phyloP scores from a whole-genome alignment of 2,113 vertebrate species.

The Ahaetulla prasina region DNA sequence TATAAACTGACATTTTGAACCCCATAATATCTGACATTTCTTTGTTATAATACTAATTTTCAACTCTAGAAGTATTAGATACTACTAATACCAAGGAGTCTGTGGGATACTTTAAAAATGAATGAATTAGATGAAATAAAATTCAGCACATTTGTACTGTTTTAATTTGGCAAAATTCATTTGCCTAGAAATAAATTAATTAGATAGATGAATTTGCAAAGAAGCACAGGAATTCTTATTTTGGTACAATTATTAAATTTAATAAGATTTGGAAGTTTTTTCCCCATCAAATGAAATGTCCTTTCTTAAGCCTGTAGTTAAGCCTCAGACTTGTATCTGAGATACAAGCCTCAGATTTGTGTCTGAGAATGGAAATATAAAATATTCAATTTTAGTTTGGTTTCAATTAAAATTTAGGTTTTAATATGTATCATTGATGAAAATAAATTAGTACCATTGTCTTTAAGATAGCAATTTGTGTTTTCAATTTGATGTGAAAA shows the following conservation, averaged over 20 bases:
- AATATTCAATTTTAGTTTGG: slow-evolving; percentile 2
- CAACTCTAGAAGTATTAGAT: background rate
- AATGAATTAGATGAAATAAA: background rate
- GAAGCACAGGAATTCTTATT: background rate
- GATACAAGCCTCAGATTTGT: slow-evolving; percentile 1
- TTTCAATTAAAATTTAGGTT: slow-evolving; percentile 38
- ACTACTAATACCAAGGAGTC: background rate
- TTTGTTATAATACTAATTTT: background rate
- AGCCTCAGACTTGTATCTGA: background rate
- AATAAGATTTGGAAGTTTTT: background rate
- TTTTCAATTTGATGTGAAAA: slow-evolving; percentile 55
- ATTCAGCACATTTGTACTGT: background rate
- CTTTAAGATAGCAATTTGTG: slow-evolving; percentile 52
- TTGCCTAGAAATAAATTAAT: background rate
- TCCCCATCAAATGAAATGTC: background rate
- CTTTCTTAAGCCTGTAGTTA: background rate
- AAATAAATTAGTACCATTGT: slow-evolving; percentile 55
- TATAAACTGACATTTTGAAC: background rate
- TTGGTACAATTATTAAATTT: background rate
- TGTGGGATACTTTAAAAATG: background rate
- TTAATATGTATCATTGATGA: slow-evolving; percentile 35
- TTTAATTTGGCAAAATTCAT: background rate
- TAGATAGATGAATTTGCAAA: background rate
- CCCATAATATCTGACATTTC: background rate
- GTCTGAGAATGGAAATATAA: slow-evolving; percentile 20